Conservation (phyloP, 2,797 vertebrate species). For the Hyperoplus immaculatus region DNA sequence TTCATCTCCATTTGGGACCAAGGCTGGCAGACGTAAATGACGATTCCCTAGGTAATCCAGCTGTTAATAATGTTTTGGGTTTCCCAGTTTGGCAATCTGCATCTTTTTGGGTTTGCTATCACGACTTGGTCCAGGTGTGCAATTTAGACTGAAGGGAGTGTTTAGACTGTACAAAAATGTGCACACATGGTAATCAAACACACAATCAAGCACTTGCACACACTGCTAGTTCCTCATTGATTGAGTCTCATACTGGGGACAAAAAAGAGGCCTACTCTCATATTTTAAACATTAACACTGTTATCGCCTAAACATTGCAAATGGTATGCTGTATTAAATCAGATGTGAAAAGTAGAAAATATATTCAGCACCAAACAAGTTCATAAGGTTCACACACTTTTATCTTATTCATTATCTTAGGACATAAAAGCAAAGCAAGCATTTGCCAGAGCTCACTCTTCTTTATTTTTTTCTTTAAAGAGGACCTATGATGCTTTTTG, state of each 20-base stretch:
- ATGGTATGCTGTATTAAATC: conserved; percentile 3
- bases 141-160: conserved; percentile 33
- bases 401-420: conserved; percentile 26
- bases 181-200: not conserved
- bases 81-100: conserved; percentile 51
- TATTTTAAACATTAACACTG: not conserved
- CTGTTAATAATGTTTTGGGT: conserved; percentile 60
- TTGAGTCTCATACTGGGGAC: not conserved
- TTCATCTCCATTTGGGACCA: conserved; percentile 59
- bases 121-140: conserved; percentile 53
- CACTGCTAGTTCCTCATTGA: not conserved
- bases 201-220: not conserved
- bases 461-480: not conserved
- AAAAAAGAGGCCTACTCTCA: not conserved
- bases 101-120: conserved; percentile 40
- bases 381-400: conserved; percentile 12
- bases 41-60: conserved; percentile 62
- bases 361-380: conserved; percentile 1
- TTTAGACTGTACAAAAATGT: conserved; percentile 31
- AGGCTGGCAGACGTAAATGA: conserved; percentile 55
- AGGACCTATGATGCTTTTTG: no score
- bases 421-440: conserved; percentile 27
- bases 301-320: not conserved
- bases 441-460: conserved; percentile 11
- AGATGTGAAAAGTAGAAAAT: conserved; percentile 23